Base-by-base conservation (phyloP, 2,888 invertebrate species). In the Baronia brevicornis region DNA sequence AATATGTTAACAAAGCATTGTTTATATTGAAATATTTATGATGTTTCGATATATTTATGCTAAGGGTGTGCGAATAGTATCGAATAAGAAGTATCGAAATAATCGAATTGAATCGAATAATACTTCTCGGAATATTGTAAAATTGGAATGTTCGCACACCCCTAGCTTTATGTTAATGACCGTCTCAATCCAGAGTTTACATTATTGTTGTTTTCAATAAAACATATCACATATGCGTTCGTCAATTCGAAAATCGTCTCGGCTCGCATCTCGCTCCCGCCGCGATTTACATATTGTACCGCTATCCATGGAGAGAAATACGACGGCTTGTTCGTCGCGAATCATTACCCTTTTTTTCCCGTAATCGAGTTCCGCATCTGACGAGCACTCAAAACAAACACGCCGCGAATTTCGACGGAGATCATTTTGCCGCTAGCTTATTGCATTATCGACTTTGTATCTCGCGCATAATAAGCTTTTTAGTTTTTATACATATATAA, bases 211-310 rank as follows among this genome's bases (percentile, higher is more conserved):
- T 56, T 49, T 59, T 57, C 50, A 60, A 60, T 60, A 60, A 49
- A 48, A 57, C 47, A 58, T 59, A 60, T 52, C 54, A 51, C 50
- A 48, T 51, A 48, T 55, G 58, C 60, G 57, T 58, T 54, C 54
- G 50, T 47, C 47, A 59, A 60, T 58, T 55, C 48, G n/a, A n/a
- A n/a, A n/a, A n/a, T n/a, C n/a, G n/a, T n/a, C n/a, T n/a, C n/a
- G n/a, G n/a, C 49, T 43, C 52, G 58, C 59, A 60, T 60, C 60
- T 61, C 62, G 63, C 64, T 64, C 62, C 46, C 46, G 46, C 46
- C 48, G 51, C 54, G 56, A 74, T 78, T 77, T 75, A 64, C 70
- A 78, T 78, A 72, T 57, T 59, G 60, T 75, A 73, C 78, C 78
- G 79, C 74, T 79, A 78, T 69, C 58, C 70, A 63, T 60, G 66